Conservation (phyloP, 1,140 invertebrate species). For the Mercenaria mercenaria region DNA sequence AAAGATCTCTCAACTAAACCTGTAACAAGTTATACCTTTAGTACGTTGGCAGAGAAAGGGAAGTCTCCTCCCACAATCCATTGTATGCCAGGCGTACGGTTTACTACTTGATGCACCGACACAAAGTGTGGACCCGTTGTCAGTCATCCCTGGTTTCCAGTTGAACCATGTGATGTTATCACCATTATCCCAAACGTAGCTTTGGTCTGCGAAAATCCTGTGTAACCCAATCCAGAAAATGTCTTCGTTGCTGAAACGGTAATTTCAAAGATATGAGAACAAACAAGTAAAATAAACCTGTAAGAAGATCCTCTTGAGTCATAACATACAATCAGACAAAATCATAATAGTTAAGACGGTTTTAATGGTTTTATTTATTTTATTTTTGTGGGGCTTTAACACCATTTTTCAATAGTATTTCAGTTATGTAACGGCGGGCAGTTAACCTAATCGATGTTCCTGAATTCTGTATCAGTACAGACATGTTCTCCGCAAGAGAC, state of each 20-base stretch:
- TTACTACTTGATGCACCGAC: not conserved
- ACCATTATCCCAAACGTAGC: not conserved
- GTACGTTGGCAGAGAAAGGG: constrained; percentile 12
- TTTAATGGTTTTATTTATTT: no score
- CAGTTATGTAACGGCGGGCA: no score
- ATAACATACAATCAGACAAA: no score
- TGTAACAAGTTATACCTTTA: constrained; percentile 12
- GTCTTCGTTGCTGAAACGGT: not conserved
- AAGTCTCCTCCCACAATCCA: not conserved
- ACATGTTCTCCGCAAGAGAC: no score
- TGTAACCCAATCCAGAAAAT: constrained; percentile 13
- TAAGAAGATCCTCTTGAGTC: no score
- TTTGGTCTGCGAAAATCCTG: not conserved
- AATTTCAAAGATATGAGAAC: not conserved
- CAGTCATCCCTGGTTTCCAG: not conserved
- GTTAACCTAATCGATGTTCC: no score
- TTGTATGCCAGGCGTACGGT: not conserved
- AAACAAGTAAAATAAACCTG: no score
- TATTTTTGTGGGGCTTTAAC: no score
- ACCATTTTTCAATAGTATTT: no score
- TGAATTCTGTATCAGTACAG: no score
- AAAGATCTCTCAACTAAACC: no score
- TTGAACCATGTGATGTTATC: constrained; percentile 40
- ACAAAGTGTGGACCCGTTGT: not conserved
- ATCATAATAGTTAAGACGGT: no score